Conservation (phyloP, 2,113 vertebrate genomes). For the Phodopus roborovskii region DNA sequence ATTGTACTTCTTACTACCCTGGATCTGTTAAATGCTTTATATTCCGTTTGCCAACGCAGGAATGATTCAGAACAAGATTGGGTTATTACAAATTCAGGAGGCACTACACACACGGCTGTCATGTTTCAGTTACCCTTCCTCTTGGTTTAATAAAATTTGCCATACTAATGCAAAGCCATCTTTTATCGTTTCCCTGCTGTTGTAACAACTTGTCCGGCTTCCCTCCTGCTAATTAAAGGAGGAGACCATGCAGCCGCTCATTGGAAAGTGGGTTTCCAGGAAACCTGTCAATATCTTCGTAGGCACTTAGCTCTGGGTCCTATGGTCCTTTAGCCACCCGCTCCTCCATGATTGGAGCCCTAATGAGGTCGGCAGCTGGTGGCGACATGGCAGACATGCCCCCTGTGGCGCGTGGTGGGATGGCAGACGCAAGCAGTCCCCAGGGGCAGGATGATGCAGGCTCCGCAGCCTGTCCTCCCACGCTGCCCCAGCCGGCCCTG, state of each 20-base stretch:
- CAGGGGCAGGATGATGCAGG: not conserved
- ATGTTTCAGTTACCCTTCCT: slow-evolving; percentile 68
- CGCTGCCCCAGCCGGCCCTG: slow-evolving; percentile 33
- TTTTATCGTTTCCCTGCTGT: slow-evolving; percentile 52
- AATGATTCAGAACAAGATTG: slow-evolving; percentile 69
- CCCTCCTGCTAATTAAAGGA: slow-evolving; percentile 79
- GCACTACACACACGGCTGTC: not conserved
- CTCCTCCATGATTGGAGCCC: not conserved
- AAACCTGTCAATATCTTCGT: slow-evolving; percentile 30
- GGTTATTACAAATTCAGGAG: slow-evolving; percentile 72
- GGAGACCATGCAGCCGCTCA: slow-evolving; percentile 47
- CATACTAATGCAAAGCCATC: slow-evolving; percentile 62
- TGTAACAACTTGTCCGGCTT: slow-evolving; percentile 75
- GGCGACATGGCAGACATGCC: not conserved
- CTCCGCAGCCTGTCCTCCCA: slow-evolving; percentile 25
- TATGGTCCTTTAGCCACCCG: not conserved
- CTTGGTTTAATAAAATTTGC: slow-evolving; percentile 68
- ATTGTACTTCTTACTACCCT: slow-evolving; percentile 59
- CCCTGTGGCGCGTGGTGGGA: not conserved
- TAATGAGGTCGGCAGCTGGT: slow-evolving; percentile 24
- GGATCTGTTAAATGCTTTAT: slow-evolving; percentile 67
- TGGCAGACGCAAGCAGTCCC: not conserved
- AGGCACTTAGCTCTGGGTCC: not conserved
- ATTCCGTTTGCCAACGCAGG: slow-evolving; percentile 54
- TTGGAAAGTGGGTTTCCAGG: slow-evolving; percentile 59